A percentile compares a stretch with the other conserved stretches of the same genome.
Evolutionary conservation across 2,797 vertebrate genomes (phyloP).

Genomic region (Sebastes itinus): DNA sequence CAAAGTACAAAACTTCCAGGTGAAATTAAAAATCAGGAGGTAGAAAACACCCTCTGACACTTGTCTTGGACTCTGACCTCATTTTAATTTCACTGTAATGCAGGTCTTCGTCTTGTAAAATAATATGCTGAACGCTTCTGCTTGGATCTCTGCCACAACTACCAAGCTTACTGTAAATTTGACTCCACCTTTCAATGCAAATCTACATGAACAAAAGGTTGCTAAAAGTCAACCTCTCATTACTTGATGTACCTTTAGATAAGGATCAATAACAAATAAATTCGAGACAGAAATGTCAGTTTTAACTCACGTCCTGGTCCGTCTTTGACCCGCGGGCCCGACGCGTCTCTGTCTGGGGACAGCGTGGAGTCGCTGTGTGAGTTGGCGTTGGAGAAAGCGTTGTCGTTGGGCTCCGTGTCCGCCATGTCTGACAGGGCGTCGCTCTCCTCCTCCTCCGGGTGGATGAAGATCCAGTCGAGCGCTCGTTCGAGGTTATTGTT

Average conservation of each 20-base stretch:
- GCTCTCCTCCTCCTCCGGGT: conserved; percentile 91
- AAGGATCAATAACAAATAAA: not conserved
- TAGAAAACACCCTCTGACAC: not conserved
- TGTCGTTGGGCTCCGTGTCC: conserved; percentile 88
- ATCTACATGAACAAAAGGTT: not conserved
- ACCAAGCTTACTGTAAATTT: not conserved
- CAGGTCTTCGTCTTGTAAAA: not conserved
- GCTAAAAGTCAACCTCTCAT: not conserved
- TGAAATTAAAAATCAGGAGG: conserved; percentile 5
- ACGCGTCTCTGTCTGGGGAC: conserved; percentile 86
- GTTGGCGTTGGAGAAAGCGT: conserved; percentile 82
- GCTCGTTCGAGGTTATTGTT: conserved; percentile 96
- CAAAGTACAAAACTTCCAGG: not conserved
- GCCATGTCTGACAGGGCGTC: conserved; percentile 85
- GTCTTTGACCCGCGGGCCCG: conserved; percentile 92
- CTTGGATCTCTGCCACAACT: not conserved
- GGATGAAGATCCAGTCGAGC: conserved; percentile 97
- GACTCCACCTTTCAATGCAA: not conserved
- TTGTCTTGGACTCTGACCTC: not conserved
- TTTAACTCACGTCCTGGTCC: conserved; percentile 93
- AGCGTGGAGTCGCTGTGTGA: conserved; percentile 88
- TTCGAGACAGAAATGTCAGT: not conserved
- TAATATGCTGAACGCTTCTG: not conserved
- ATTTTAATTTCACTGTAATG: not conserved
- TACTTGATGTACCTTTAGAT: not conserved